Evolutionary conservation across 1,140 invertebrate genomes (phyloP).

Genomic region (Brachionus koreanus): DNA sequence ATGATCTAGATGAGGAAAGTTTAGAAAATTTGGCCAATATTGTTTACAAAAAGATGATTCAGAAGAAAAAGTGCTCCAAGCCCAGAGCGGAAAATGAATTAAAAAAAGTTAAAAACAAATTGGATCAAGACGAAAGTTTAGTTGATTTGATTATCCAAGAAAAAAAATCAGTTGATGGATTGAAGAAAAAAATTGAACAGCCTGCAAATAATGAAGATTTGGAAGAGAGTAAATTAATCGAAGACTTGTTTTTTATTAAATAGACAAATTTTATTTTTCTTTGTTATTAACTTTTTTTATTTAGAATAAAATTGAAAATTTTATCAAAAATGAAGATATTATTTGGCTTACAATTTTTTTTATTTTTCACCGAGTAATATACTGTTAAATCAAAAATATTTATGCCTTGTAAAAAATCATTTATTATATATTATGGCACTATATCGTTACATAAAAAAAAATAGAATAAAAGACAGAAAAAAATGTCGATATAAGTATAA

Average conservation of each 20-base stretch:
- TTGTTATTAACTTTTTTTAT: slow-evolving; percentile 15
- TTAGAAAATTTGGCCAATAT: slow-evolving; percentile 39
- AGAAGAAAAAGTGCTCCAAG: slow-evolving; percentile 4
- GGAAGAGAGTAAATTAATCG: slow-evolving; percentile 42
- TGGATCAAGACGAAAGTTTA: slow-evolving; percentile 22
- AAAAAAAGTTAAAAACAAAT: not conserved
- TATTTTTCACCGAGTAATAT: too few relatives aligned
- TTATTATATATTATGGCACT: too few relatives aligned
- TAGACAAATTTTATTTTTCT: not conserved
- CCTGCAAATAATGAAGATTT: not conserved
- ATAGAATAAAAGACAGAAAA: too few relatives aligned
- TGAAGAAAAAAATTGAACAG: not conserved
- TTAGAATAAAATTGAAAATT: not conserved
- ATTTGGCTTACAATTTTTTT: too few relatives aligned
- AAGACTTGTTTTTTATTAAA: slow-evolving; percentile 44
- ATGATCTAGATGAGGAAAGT: slow-evolving; percentile 19
- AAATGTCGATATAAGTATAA: too few relatives aligned
- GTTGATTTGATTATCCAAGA: slow-evolving; percentile 36
- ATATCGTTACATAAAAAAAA: too few relatives aligned
- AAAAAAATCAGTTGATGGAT: not conserved
- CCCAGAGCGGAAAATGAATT: not conserved
- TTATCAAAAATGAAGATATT: not conserved
- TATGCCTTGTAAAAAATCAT: too few relatives aligned
- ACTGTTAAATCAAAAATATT: too few relatives aligned
- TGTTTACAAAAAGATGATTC: slow-evolving; percentile 33